Percentiles rank a stretch among this genome's conserved stretches.
phyloP scores from a whole-genome alignment of 2,888 invertebrate genomes.

The Esperia sulphurella region DNA sequence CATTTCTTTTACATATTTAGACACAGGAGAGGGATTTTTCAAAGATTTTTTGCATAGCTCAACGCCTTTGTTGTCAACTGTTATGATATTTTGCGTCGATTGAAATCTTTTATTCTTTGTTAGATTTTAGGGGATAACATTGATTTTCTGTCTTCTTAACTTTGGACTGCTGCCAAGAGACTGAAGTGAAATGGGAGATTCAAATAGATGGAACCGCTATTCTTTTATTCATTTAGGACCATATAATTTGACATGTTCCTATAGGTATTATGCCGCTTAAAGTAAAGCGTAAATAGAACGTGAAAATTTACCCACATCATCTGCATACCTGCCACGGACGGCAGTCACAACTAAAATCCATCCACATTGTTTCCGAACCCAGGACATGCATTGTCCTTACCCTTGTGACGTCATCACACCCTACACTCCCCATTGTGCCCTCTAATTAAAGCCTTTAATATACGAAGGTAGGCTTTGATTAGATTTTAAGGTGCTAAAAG shows the following conservation, averaged over 20 bases:
- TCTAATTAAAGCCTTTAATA: constrained; percentile 57
- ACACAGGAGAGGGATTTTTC: constrained; percentile 36
- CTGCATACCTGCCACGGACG: constrained; percentile 23
- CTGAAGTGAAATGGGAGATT: too few relatives aligned
- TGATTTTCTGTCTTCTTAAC: neutral
- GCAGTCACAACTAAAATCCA: constrained; percentile 44
- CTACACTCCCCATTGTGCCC: constrained; percentile 41
- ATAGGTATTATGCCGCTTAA: neutral
- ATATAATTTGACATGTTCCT: too few relatives aligned
- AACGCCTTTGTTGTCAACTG: constrained; percentile 16
- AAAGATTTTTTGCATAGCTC: constrained; percentile 32
- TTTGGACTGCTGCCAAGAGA: neutral
- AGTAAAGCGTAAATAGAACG: neutral
- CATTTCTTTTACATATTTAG: constrained; percentile 62
- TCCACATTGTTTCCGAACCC: constrained; percentile 33
- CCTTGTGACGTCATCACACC: constrained; percentile 31
- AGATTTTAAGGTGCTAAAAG: constrained; percentile 54
- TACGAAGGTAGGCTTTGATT: constrained; percentile 46
- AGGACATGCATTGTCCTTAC: constrained; percentile 42
- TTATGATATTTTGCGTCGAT: constrained; percentile 17
- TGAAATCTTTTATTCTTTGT: constrained; percentile 1
- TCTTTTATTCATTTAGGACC: too few relatives aligned
- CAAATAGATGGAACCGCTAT: too few relatives aligned
- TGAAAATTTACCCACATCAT: constrained; percentile 27
- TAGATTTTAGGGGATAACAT: neutral